Evolutionary conservation across 2,797 vertebrate genomes (phyloP).

Genomic region (Chaetophractus vellerosus): DNA sequence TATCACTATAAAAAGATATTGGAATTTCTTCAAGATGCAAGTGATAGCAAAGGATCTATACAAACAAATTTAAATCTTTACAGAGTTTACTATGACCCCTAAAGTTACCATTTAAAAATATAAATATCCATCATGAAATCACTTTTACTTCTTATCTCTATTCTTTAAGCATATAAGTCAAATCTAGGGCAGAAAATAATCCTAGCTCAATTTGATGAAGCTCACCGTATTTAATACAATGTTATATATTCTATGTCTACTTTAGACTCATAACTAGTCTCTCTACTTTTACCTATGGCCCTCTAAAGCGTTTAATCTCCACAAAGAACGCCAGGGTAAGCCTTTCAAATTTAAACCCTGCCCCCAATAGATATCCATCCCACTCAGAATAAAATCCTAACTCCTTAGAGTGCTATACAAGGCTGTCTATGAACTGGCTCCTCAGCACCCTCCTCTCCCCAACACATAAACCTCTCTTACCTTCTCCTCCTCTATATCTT

Average conservation of each 20-base stretch:
- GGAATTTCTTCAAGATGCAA: slow-evolving; percentile 54
- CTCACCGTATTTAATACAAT: neutral
- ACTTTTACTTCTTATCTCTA: neutral
- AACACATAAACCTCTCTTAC: neutral
- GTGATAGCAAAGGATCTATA: neutral
- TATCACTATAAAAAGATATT: slow-evolving; percentile 21
- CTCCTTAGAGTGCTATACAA: neutral
- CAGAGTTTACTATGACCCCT: slow-evolving; percentile 34
- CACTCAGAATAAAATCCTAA: neutral
- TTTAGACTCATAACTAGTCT: slow-evolving; percentile 23
- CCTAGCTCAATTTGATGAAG: slow-evolving; percentile 17
- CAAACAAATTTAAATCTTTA: slow-evolving; percentile 49
- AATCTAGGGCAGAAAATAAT: neutral
- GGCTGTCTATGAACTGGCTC: neutral
- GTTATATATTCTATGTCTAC: neutral
- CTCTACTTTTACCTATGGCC: slow-evolving; percentile 2
- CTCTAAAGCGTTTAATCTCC: slow-evolving; percentile 19
- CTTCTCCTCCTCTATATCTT: neutral
- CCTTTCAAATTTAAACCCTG: neutral
- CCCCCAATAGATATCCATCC: neutral
- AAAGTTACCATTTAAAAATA: slow-evolving; percentile 49
- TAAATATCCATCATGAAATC: slow-evolving; percentile 33
- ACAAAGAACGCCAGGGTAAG: slow-evolving; percentile 9
- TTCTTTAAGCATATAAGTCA: slow-evolving; percentile 27
- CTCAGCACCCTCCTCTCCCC: neutral